Conservation (phyloP, 2,113 vertebrate genomes). For the Turdus rufiventris region DNA sequence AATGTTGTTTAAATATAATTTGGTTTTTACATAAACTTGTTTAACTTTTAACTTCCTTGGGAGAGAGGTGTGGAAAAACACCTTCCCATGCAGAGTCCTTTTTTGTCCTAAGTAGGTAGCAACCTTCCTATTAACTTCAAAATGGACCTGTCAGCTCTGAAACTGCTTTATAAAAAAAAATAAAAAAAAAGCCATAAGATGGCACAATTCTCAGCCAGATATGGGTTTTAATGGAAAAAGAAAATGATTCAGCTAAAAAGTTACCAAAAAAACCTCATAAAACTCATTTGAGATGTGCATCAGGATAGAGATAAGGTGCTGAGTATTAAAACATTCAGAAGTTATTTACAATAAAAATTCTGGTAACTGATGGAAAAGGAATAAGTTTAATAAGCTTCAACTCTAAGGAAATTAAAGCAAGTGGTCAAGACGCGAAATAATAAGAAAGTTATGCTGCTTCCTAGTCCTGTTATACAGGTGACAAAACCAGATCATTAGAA, state of each 20-base stretch:
- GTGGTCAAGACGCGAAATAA: neutral
- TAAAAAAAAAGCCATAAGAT: neutral
- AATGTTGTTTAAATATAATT: neutral
- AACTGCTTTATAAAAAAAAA: neutral
- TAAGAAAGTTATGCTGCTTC: neutral
- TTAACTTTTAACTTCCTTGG: neutral
- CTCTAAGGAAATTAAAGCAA: neutral
- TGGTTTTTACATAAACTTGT: neutral
- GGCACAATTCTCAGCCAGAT: neutral
- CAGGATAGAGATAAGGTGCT: neutral
- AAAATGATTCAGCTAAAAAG: neutral
- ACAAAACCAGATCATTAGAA: neutral
- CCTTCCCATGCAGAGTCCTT: neutral
- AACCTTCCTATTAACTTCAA: neutral
- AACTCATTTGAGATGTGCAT: neutral
- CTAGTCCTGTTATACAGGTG: neutral
- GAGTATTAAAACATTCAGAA: neutral
- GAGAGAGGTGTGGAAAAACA: neutral
- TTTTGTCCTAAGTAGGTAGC: neutral
- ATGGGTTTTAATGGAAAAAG: neutral
- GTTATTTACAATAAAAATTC: neutral
- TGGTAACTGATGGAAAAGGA: neutral
- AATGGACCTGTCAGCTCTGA: neutral
- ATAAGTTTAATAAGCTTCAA: neutral
- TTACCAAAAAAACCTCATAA: neutral